These are phyloP conservation scores for Eugnorisma glareosa DNA, from an alignment of 2,888 invertebrate genomes.

Conservation along the genomic window DNA sequence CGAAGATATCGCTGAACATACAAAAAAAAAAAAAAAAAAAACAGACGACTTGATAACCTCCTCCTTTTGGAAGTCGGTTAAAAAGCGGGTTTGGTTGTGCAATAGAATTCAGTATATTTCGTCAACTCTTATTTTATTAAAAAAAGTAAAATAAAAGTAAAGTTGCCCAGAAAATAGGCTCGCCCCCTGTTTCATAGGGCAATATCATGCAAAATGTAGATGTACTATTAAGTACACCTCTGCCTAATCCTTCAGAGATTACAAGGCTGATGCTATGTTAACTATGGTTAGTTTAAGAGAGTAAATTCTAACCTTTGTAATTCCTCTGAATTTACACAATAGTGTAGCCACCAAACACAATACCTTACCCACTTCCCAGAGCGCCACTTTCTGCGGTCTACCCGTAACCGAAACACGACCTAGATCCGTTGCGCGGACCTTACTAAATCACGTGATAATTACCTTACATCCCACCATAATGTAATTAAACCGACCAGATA, in stretches of 20 bases:
- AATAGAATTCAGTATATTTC: background rate
- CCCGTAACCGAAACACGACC: slow-evolving; percentile 26
- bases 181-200: background rate
- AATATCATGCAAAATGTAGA: background rate
- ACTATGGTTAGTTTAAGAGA: background rate
- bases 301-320: background rate
- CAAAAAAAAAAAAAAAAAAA: no score
- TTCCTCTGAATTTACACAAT: background rate
- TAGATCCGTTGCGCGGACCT: slow-evolving; percentile 14
- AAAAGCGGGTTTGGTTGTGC: no score
- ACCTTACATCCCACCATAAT: slow-evolving; percentile 29
- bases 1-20: no score
- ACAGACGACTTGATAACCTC: no score
- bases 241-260: background rate
- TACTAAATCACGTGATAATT: slow-evolving; percentile 58
- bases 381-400: slow-evolving; percentile 36
- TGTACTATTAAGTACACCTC: background rate
- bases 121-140: background rate
- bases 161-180: background rate
- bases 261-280: background rate
- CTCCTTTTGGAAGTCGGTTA: no score
- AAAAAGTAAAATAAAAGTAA: background rate
- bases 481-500: slow-evolving; percentile 50
- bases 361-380: slow-evolving; percentile 27
- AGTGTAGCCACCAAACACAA: slow-evolving; percentile 29